Evolutionary conservation across 2,113 vertebrate species (phyloP).

Genomic region (Rhynchopsitta pachyrhyncha): DNA sequence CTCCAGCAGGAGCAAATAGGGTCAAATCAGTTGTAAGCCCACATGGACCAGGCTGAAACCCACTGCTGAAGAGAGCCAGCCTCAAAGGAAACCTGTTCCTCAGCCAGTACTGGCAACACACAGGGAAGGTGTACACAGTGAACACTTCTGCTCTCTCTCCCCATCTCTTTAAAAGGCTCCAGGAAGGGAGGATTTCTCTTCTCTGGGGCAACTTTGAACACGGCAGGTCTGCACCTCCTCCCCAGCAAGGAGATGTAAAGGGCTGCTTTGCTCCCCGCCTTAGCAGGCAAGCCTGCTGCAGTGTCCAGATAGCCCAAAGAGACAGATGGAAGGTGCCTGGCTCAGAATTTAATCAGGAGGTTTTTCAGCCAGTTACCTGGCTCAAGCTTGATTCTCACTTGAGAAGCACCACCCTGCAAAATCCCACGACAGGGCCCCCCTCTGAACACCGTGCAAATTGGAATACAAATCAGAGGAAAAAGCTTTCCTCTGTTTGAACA

Average conservation of each 20-base stretch:
- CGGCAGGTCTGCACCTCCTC: not conserved
- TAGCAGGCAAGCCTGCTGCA: not conserved
- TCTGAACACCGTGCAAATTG: conserved; percentile 70
- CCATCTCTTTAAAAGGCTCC: not conserved
- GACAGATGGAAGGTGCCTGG: not conserved
- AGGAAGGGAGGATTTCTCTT: not conserved
- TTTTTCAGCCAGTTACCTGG: not conserved
- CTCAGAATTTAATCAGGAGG: not conserved
- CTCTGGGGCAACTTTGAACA: not conserved
- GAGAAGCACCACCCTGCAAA: not conserved
- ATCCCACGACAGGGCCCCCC: not conserved
- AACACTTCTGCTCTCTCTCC: not conserved
- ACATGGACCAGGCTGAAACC: not conserved
- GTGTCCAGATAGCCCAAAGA: not conserved
- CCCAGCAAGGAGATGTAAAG: not conserved
- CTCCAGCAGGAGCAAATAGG: not conserved
- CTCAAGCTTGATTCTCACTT: not conserved
- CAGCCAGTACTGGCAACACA: too few relatives aligned
- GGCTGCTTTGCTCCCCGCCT: not conserved
- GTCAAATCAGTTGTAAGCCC: not conserved
- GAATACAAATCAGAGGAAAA: conserved; percentile 81
- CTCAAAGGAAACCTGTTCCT: not conserved
- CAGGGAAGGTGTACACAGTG: not conserved
- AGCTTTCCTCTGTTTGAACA: conserved; percentile 81
- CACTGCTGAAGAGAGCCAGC: fast-evolving